Conservation (phyloP, 2,797 vertebrate species). For the Semaprochilodus insignis region DNA sequence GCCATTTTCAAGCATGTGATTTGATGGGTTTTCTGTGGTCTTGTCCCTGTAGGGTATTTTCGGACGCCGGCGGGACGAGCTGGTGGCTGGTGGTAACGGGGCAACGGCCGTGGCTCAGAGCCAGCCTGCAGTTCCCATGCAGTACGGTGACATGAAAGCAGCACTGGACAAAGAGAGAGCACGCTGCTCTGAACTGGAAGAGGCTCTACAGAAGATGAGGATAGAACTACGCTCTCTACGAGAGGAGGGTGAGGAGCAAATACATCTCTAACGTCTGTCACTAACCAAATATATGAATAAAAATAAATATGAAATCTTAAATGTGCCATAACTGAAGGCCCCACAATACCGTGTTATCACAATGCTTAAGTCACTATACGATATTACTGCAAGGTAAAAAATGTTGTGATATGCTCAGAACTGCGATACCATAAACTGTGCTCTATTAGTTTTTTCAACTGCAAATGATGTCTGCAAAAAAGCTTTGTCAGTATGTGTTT, state of each 20-base stretch:
- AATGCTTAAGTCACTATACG: no score
- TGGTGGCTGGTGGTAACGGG: constrained; percentile 87
- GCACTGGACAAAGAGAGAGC: constrained; percentile 96
- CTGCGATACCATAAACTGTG: no score
- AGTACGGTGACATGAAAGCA: constrained; percentile 96
- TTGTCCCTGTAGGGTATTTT: constrained; percentile 92
- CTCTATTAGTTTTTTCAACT: no score
- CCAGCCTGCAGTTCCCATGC: constrained; percentile 85
- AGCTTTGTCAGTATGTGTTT: no score
- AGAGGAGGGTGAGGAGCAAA: constrained; percentile 87
- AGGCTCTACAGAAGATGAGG: constrained; percentile 97
- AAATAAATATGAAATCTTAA: no score
- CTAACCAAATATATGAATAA: neutral
- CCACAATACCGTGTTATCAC: no score
- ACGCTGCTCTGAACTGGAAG: constrained; percentile 93
- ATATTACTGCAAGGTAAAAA: no score
- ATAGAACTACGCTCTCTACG: constrained; percentile 94
- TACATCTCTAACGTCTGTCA: neutral
- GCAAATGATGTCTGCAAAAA: no score
- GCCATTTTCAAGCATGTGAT: neutral
- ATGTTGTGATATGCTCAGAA: no score
- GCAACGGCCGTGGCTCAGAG: constrained; percentile 62
- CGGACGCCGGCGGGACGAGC: constrained; percentile 94
- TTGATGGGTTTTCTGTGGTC: neutral
- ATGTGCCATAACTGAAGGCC: no score